These are phyloP conservation scores for Onychomys torridus DNA, from an alignment of 2,797 vertebrate genomes.

Conservation along the genomic window DNA sequence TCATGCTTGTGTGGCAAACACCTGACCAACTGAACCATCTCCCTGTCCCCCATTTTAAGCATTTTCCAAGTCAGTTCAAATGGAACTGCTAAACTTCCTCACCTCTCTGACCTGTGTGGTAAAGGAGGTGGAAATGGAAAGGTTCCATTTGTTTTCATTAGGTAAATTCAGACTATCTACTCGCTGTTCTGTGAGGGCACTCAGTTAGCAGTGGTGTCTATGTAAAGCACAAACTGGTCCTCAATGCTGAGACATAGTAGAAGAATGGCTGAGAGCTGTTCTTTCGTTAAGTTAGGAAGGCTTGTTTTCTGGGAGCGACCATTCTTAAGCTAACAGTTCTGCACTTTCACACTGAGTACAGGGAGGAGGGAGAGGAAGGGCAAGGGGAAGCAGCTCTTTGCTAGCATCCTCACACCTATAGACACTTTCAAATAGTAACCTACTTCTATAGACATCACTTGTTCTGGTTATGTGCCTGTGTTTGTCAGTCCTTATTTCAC, in stretches of 20 bases:
- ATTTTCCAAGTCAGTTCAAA: not conserved
- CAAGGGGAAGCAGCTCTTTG: not conserved
- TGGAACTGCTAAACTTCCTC: not conserved
- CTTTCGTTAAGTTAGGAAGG: not conserved
- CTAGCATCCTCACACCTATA: not conserved
- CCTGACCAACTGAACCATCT: not conserved
- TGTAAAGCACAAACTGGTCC: not conserved
- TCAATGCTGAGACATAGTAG: not conserved
- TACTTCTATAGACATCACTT: not conserved
- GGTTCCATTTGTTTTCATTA: not conserved
- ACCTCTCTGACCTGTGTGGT: not conserved
- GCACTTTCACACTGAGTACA: not conserved
- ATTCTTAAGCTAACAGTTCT: not conserved
- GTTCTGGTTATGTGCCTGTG: not conserved
- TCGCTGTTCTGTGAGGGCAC: not conserved
- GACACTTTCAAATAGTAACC: not conserved
- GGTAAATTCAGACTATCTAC: not conserved
- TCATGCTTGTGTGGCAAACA: not conserved
- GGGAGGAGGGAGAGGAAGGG: not conserved
- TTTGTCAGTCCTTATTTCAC: slow-evolving; percentile 14
- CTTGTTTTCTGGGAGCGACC: not conserved
- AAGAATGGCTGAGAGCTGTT: not conserved
- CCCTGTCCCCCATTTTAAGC: not conserved
- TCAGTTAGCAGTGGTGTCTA: not conserved
- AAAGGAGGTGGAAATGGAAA: not conserved